Conservation (phyloP, 2,888 invertebrate genomes). For the Lordiphosa fenestrarum region DNA sequence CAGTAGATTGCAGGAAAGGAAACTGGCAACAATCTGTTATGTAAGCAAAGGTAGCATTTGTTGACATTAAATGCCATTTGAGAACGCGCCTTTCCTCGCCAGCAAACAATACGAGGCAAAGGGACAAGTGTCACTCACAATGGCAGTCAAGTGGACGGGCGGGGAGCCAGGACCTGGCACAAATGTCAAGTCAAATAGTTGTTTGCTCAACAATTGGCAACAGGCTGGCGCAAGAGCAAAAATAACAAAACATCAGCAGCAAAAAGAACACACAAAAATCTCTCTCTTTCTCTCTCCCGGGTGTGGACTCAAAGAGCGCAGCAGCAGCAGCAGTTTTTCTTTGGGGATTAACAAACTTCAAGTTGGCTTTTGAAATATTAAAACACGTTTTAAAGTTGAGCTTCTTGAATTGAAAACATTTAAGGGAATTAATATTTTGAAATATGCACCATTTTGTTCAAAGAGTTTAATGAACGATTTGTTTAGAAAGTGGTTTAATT, state of each 20-base stretch:
- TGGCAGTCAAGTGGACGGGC: slow-evolving; percentile 48
- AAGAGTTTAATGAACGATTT: too few species aligned
- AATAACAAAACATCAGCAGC: slow-evolving; percentile 7
- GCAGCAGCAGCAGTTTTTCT: background rate
- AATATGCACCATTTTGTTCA: too few species aligned
- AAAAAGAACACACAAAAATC: slow-evolving; percentile 10
- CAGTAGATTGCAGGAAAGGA: slow-evolving; percentile 18
- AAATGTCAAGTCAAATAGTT: slow-evolving; percentile 49
- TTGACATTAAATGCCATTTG: slow-evolving; percentile 41
- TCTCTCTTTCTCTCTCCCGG: background rate
- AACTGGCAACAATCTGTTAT: slow-evolving; percentile 20
- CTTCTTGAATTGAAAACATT: too few species aligned
- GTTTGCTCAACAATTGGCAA: slow-evolving; percentile 59
- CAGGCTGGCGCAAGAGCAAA: slow-evolving; percentile 31
- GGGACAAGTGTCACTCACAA: slow-evolving; percentile 54
- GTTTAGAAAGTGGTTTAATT: too few species aligned
- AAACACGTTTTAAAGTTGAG: too few species aligned
- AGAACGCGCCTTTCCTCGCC: slow-evolving; percentile 47
- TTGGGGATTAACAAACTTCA: too few species aligned
- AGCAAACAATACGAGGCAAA: slow-evolving; percentile 43
- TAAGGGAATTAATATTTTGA: too few species aligned
- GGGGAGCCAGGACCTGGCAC: slow-evolving; percentile 6
- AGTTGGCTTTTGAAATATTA: too few species aligned
- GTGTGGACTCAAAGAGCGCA: background rate
- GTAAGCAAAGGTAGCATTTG: slow-evolving; percentile 39